These are phyloP conservation scores for Odontomachus brunneus DNA, from an alignment of 1,140 invertebrate genomes.

Conservation along the genomic window DNA sequence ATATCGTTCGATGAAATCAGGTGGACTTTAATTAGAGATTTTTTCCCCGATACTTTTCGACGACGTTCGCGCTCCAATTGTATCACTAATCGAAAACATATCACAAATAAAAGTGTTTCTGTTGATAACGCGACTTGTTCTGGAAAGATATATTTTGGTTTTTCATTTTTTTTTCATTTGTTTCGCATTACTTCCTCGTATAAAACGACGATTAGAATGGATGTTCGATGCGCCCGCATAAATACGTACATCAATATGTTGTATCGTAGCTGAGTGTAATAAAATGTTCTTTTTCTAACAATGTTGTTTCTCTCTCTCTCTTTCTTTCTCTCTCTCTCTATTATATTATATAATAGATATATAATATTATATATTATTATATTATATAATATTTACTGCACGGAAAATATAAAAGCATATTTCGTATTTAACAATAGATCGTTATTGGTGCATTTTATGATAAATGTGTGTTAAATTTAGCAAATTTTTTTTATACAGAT, in stretches of 20 bases:
- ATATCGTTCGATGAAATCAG: not conserved
- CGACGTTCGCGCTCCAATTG: slow-evolving; percentile 13
- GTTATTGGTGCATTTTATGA: too few species aligned
- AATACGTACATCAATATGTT: slow-evolving; percentile 72
- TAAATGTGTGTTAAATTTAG: too few species aligned
- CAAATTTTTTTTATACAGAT: too few species aligned
- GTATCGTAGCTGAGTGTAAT: slow-evolving; percentile 81
- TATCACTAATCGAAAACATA: slow-evolving; percentile 78
- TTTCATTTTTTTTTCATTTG: slow-evolving; percentile 17
- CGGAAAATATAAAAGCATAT: not conserved
- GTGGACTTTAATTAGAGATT: slow-evolving; percentile 4
- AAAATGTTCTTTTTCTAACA: slow-evolving; percentile 79
- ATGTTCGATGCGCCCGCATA: slow-evolving; percentile 20
- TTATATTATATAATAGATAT: too few species aligned
- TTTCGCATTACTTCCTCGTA: slow-evolving; percentile 33
- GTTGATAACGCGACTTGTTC: slow-evolving; percentile 4
- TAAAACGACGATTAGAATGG: not conserved
- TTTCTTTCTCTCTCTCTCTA: not conserved
- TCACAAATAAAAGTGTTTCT: slow-evolving; percentile 70
- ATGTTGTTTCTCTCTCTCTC: not conserved
- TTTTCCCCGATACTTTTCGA: slow-evolving; percentile 4
- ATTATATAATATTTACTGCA: not conserved
- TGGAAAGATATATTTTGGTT: slow-evolving; percentile 8
- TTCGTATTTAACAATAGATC: not conserved
- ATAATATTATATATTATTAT: too few species aligned